Percentiles rank a stretch among this genome's conserved stretches.
Conservation (phyloP, 2,888 invertebrate genomes). For the Hirtodrosophila confusa region DNA sequence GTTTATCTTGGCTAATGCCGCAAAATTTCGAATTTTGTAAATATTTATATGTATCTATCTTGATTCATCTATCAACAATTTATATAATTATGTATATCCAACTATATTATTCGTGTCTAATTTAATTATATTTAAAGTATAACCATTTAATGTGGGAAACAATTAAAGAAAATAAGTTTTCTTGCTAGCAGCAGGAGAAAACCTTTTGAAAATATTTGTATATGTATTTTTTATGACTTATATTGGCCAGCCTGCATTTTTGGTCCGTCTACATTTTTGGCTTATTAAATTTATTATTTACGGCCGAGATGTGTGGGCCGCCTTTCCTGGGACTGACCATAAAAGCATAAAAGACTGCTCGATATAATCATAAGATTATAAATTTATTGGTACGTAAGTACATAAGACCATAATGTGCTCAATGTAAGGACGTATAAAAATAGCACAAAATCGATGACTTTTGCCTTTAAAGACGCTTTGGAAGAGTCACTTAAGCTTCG, state of each 20-base stretch:
- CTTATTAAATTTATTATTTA: conserved; percentile 76
- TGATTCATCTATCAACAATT: too few species aligned
- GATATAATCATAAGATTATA: conserved; percentile 21
- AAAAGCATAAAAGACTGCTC: conserved; percentile 20
- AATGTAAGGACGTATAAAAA: conserved; percentile 21
- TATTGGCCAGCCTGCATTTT: background rate
- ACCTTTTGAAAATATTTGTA: too few species aligned
- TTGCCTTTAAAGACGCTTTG: conserved; percentile 9
- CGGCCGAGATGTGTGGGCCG: conserved; percentile 51
- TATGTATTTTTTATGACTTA: background rate
- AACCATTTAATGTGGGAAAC: too few species aligned
- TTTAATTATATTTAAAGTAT: too few species aligned
- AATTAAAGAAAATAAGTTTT: too few species aligned
- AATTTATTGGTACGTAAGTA: conserved; percentile 27
- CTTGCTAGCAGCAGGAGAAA: too few species aligned
- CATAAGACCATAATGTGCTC: conserved; percentile 43
- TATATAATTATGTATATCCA: too few species aligned
- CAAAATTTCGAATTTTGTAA: too few species aligned
- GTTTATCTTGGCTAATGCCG: too few species aligned
- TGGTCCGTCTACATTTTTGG: conserved; percentile 42
- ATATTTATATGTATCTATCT: too few species aligned
- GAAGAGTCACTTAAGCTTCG: conserved; percentile 13
- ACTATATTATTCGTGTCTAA: too few species aligned
- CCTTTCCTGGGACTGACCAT: conserved; percentile 33
- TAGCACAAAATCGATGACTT: conserved; percentile 1